These are phyloP conservation scores for Pseudomyrmex sp. DNA, from an alignment of 1,140 invertebrate genomes.

Conservation along the genomic window DNA sequence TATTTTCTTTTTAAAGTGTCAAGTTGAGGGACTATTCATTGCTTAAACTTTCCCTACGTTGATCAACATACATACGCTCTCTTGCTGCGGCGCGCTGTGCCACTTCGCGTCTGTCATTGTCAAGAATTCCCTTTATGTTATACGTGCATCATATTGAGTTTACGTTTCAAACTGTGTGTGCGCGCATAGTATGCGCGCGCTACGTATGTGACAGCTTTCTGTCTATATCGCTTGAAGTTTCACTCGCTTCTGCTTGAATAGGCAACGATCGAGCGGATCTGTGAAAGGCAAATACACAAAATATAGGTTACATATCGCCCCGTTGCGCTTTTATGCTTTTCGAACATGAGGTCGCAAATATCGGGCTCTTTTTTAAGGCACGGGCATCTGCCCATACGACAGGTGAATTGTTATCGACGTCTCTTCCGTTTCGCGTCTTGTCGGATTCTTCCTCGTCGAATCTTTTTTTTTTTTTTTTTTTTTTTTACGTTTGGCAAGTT, in stretches of 20 bases:
- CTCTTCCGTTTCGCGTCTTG: constrained; percentile 33
- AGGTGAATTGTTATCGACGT: constrained; percentile 67
- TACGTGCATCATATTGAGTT: constrained; percentile 43
- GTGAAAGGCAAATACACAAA: constrained; percentile 57
- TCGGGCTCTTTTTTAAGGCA: constrained; percentile 42
- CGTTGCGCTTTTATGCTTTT: constrained; percentile 55
- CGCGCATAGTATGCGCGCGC: neutral
- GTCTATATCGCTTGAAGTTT: constrained; percentile 60
- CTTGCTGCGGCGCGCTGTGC: neutral
- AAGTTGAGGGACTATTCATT: neutral
- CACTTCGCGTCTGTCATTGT: constrained; percentile 23
- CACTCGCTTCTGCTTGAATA: constrained; percentile 55
- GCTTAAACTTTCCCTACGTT: neutral
- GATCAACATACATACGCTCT: neutral
- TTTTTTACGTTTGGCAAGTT: constrained; percentile 80
- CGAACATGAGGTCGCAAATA: constrained; percentile 48
- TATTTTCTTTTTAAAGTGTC: neutral
- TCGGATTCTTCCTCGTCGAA: constrained; percentile 37
- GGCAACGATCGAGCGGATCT: constrained; percentile 57
- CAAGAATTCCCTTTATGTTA: constrained; percentile 24
- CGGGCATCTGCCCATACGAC: constrained; percentile 72
- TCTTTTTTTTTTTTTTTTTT: constrained; percentile 10
- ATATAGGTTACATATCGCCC: constrained; percentile 53
- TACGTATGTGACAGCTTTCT: constrained; percentile 54
- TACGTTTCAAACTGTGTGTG: constrained; percentile 36